A percentile compares a stretch with the other conserved stretches of the same genome.
Conservation (phyloP, 2,888 invertebrate species). For the Agapostemon virescens region DNA sequence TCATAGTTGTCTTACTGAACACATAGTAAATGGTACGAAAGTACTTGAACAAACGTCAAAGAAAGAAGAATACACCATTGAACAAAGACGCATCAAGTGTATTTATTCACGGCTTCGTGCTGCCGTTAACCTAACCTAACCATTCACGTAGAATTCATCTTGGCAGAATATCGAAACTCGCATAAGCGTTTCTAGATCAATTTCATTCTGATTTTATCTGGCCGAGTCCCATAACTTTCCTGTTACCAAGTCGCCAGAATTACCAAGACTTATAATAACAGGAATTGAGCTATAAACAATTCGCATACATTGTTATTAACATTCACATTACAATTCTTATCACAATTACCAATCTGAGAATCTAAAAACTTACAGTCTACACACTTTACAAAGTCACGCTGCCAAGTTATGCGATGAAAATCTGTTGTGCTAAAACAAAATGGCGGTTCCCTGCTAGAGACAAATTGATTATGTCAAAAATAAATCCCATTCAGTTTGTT, state of each 20-base stretch:
- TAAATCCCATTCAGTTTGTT: neutral
- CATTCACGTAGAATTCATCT: neutral
- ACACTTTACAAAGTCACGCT: neutral
- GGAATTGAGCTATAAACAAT: neutral
- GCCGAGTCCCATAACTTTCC: neutral
- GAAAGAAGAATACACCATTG: neutral
- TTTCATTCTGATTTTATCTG: conserved; percentile 8
- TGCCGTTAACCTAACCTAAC: neutral
- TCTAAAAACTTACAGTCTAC: neutral
- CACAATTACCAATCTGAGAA: no score
- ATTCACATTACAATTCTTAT: neutral
- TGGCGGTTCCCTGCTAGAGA: neutral
- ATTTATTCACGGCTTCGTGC: neutral
- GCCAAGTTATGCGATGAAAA: neutral
- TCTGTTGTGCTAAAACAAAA: neutral
- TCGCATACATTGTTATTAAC: neutral
- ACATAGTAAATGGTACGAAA: no score
- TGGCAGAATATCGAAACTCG: conserved; percentile 6
- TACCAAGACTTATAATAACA: neutral
- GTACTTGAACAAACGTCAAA: neutral
- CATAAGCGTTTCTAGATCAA: neutral
- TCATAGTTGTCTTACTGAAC: no score
- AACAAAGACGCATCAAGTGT: neutral
- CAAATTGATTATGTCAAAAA: neutral
- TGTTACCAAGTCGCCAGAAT: neutral